Percentiles rank a stretch among this genome's conserved stretches.
These are phyloP conservation scores for Hydrozoanthus gracilis DNA, from an alignment of 92 coral and sea anemone genomes.

Conservation along the genomic window DNA sequence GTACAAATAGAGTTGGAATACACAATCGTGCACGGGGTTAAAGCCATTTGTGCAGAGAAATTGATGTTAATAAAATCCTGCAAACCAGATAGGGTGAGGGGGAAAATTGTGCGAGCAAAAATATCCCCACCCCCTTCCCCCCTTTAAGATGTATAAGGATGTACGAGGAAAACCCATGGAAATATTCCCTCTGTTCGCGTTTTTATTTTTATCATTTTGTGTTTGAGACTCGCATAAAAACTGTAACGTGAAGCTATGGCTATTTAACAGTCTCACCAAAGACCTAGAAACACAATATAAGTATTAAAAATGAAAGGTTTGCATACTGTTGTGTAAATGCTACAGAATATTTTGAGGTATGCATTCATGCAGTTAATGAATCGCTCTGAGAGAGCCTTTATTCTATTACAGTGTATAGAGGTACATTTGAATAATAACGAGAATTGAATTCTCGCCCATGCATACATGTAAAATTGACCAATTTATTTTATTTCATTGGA, in stretches of 20 bases:
- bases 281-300: neutral
- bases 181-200: no score
- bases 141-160: no score
- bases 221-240: no score
- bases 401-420: neutral
- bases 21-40: no score
- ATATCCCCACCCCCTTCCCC: no score
- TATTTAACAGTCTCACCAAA: neutral
- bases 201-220: no score
- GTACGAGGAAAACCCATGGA: no score
- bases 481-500: neutral
- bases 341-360: neutral
- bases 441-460: conserved; percentile 10
- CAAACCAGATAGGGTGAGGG: no score
- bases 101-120: no score
- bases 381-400: conserved; percentile 36
- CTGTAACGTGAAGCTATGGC: neutral
- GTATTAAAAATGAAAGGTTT: neutral
- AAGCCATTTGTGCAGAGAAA: no score
- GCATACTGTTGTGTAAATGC: neutral
- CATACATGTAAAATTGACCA: neutral
- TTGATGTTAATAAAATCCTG: no score
- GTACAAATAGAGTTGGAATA: no score
- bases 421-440: neutral
- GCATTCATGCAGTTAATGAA: neutral